Conservation (phyloP, 2,797 vertebrate genomes). For the Coreius guichenoti region DNA sequence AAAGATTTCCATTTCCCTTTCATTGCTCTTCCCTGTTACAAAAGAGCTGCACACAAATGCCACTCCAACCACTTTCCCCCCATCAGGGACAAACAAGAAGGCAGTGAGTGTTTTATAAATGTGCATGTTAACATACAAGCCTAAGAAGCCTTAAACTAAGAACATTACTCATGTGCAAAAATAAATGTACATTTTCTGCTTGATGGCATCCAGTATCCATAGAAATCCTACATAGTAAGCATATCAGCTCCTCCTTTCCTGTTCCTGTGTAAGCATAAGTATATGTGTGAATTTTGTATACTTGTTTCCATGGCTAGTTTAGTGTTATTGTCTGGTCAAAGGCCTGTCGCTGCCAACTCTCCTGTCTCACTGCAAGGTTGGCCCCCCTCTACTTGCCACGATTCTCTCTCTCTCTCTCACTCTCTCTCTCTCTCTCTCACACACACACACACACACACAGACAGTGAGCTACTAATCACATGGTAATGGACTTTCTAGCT, state of each 20-base stretch:
- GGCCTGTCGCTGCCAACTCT: not conserved
- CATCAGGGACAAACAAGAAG: slow-evolving; percentile 14
- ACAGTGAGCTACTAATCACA: not conserved
- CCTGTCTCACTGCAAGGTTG: slow-evolving; percentile 3
- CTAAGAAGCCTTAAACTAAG: not conserved
- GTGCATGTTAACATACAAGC: not conserved
- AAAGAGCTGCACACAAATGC: slow-evolving; percentile 16
- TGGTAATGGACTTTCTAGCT: no score
- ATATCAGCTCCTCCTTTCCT: not conserved
- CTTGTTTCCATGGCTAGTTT: slow-evolving; percentile 48
- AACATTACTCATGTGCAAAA: slow-evolving; percentile 5
- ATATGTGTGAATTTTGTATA: not conserved
- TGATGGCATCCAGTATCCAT: not conserved
- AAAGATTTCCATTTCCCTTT: slow-evolving; percentile 12
- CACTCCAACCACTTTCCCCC: slow-evolving; percentile 17
- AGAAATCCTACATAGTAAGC: not conserved
- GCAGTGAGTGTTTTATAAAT: slow-evolving; percentile 15
- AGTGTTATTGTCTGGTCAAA: slow-evolving; percentile 26
- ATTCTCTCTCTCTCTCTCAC: no score
- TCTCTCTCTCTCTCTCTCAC: no score
- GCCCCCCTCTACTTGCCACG: not conserved
- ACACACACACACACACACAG: not conserved
- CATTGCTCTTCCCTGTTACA: slow-evolving; percentile 20
- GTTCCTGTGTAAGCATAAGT: not conserved
- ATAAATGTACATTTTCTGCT: slow-evolving; percentile 21